These are phyloP conservation scores for Paratrypauchen microcephalus DNA, from an alignment of 2,797 vertebrate genomes.

Conservation along the genomic window DNA sequence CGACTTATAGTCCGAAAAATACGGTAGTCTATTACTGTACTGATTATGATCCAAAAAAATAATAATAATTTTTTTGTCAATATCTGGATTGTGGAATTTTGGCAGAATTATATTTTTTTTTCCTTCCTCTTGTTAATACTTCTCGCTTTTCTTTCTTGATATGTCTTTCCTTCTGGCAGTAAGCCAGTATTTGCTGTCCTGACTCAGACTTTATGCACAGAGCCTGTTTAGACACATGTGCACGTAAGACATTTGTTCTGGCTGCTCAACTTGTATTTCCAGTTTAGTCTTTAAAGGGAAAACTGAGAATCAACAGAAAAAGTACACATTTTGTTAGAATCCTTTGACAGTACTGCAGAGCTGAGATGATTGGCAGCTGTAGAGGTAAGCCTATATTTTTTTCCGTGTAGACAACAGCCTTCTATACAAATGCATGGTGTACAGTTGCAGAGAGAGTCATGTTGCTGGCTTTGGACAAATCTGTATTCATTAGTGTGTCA, in stretches of 20 bases:
- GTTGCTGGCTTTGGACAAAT: neutral
- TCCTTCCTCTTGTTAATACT: too few species aligned
- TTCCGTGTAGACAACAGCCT: neutral
- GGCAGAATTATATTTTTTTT: too few species aligned
- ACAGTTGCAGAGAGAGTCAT: neutral
- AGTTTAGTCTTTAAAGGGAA: conserved; percentile 38
- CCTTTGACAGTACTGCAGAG: neutral
- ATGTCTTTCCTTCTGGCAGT: neutral
- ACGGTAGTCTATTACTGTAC: too few species aligned
- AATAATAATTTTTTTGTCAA: too few species aligned
- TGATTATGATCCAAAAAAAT: too few species aligned
- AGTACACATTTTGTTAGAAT: neutral
- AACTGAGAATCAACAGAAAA: conserved; percentile 16
- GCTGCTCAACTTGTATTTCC: conserved; percentile 47
- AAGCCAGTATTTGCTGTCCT: neutral
- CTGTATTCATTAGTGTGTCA: neutral
- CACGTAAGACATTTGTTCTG: conserved; percentile 39
- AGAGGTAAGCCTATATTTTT: neutral
- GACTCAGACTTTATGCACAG: neutral
- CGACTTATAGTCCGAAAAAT: too few species aligned
- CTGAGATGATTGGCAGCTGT: neutral
- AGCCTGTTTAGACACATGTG: conserved; percentile 1
- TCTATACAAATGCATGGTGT: neutral
- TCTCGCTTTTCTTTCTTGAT: neutral
- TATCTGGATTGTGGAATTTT: too few species aligned